Base-by-base conservation (phyloP, 2,888 invertebrate species). In the Scaptomyza cyrtandrae region DNA sequence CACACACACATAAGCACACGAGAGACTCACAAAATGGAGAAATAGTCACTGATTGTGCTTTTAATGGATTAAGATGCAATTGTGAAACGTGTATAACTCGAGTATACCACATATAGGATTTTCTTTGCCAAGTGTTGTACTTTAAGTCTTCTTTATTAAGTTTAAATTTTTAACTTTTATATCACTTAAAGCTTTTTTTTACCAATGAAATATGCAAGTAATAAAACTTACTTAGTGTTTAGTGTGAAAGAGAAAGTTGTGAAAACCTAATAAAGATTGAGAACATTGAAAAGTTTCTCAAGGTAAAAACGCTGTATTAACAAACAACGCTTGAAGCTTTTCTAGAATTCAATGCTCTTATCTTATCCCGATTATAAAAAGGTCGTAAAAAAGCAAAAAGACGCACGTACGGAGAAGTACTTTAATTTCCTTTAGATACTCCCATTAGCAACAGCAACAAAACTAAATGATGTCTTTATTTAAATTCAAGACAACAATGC, bases 401-500 rank as follows among this genome's bases (percentile, higher is more conserved):
- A 19, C n/a, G n/a, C 11, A 16, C 19, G 6, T 49, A 39, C 31
- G 16, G 24, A 39, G 49, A 35, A 35, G 35, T 35, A 35, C 35
- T 50, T 50, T 4, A 35, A 35, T 50, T 10, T 33, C 19, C n/a
- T 24, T 52, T 19, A 24, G 19, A 9, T 39, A n/a, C n/a, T 11
- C 35, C n/a, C n/a, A n/a, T n/a, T n/a, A n/a, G 10, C 31, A 41
- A 41, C 7, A 29, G 29, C 27, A 16, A 55, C 55, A 44, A 16
- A 50, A 33, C 37, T 41, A 41, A 44, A 49, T 53, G 43, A 43
- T 70, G 59, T n/a, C 54, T 65, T 70, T 50, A 65, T 74, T 71
- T 61, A 58, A 61, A 39, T 45, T 10, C n/a, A 39, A 39, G 35
- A 35, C 31, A 37, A 29, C 39, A 39, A 49, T 41, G 19, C 19